phyloP scores from a whole-genome alignment of 1,140 invertebrate genomes.

The Chlorops oryzae region DNA sequence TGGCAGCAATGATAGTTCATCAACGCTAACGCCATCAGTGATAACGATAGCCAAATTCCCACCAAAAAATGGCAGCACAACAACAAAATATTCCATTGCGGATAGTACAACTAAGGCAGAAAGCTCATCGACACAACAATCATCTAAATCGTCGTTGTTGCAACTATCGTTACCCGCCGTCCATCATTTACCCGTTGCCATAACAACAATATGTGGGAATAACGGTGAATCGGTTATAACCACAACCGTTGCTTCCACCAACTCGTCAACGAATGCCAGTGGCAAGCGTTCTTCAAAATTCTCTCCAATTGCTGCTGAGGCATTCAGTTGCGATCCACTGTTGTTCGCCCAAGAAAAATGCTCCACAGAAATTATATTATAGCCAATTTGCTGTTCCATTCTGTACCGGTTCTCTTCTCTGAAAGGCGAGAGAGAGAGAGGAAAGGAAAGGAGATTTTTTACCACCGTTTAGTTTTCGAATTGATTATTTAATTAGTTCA shows the following conservation, averaged over 20 bases:
- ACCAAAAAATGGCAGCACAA: neutral
- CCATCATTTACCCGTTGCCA: neutral
- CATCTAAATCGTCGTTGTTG: conserved; percentile 13
- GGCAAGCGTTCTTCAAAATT: conserved; percentile 24
- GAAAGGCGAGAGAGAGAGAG: no score
- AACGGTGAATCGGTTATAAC: conserved; percentile 21
- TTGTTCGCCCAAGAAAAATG: conserved; percentile 24
- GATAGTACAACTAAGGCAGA: no score
- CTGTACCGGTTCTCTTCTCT: no score
- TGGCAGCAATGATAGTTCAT: conserved; percentile 40
- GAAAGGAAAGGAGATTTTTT: no score
- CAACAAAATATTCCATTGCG: no score
- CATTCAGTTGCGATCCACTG: conserved; percentile 34
- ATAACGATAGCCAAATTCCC: conserved; percentile 35
- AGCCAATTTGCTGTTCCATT: conserved; percentile 16
- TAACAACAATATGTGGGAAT: conserved; percentile 25
- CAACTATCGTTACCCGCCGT: conserved; percentile 19
- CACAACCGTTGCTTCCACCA: conserved; percentile 13
- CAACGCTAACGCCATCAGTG: conserved; percentile 36
- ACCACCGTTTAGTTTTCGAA: no score
- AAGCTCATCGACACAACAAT: conserved; percentile 7
- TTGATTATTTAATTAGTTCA: no score
- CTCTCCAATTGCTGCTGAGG: conserved; percentile 19
- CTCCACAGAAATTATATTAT: conserved; percentile 43
- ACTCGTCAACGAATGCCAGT: conserved; percentile 5